Conservation (phyloP, 2,797 vertebrate species). For the Antennarius maculatus region DNA sequence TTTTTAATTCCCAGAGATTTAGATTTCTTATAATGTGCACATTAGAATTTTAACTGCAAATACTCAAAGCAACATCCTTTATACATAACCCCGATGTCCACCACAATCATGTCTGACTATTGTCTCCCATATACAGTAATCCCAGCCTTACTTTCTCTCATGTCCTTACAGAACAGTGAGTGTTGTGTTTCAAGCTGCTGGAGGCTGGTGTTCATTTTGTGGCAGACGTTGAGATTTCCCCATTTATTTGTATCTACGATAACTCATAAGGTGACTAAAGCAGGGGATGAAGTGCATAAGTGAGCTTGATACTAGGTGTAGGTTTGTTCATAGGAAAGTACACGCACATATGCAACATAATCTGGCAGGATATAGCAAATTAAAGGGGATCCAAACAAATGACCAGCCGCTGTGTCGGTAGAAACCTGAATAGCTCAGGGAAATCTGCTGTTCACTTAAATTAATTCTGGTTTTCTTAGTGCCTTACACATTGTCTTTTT, state of each 20-base stretch:
- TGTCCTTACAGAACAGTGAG: conserved; percentile 26
- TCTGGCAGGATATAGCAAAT: conserved; percentile 65
- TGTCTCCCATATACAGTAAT: conserved; percentile 35
- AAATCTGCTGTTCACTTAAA: conserved; percentile 24
- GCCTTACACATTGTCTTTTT: neutral
- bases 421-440: conserved; percentile 50
- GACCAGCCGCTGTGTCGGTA: conserved; percentile 65
- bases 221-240: conserved; percentile 44
- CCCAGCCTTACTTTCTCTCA: conserved; percentile 23
- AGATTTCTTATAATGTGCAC: neutral
- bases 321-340: conserved; percentile 36
- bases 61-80: neutral
- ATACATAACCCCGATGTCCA: conserved; percentile 5
- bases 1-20: conserved; percentile 1
- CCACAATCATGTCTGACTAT: neutral
- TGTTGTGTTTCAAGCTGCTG: conserved; percentile 36
- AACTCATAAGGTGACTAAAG: conserved; percentile 59
- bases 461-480: neutral
- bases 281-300: conserved; percentile 45
- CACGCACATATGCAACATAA: conserved; percentile 66
- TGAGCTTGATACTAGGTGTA: conserved; percentile 45
- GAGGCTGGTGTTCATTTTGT: conserved; percentile 47
- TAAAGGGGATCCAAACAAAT: conserved; percentile 58
- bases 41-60: conserved; percentile 1
- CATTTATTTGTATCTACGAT: conserved; percentile 38